These are phyloP conservation scores for Tridacna crocea DNA, from an alignment of 2,888 invertebrate species.

Conservation along the genomic window DNA sequence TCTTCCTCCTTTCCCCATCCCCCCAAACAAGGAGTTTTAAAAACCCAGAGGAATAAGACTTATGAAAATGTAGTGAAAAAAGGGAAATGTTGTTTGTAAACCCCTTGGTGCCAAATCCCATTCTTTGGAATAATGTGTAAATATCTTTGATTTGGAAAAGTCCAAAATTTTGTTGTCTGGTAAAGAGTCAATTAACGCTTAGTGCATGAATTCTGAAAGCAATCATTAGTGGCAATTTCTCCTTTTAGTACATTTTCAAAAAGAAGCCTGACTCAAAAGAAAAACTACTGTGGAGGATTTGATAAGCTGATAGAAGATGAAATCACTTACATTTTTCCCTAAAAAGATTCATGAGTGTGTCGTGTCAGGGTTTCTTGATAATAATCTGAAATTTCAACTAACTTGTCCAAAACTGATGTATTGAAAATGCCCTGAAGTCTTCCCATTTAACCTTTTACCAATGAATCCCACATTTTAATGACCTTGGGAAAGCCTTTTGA, in stretches of 20 bases:
- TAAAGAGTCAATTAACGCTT: too few species aligned
- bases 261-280: neutral
- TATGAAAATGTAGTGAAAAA: too few species aligned
- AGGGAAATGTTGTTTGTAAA: too few species aligned
- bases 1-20: too few species aligned
- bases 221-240: neutral
- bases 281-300: neutral
- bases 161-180: too few species aligned
- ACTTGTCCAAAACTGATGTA: slow-evolving; percentile 18
- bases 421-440: slow-evolving; percentile 17
- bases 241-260: neutral
- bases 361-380: neutral
- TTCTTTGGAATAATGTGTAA: neutral
- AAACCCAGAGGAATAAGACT: too few species aligned
- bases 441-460: neutral
- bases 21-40: too few species aligned
- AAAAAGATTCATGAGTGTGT: neutral
- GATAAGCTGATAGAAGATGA: too few species aligned
- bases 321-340: neutral
- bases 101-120: neutral
- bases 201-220: too few species aligned
- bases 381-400: neutral
- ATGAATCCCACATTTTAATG: too few species aligned
- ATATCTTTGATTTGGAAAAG: too few species aligned
- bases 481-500: too few species aligned